These are phyloP conservation scores for human (Homo sapiens) DNA, from an alignment of 2,113 vertebrate species.

Conservation along the genomic window GRCh38 chr13:69151501-69152000, in stretches of 20 bases:
- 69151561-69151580: neutral
- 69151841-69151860: neutral
- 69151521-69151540: neutral
- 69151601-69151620: too few relatives aligned
- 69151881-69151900: neutral
- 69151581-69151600: too few relatives aligned
- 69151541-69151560: neutral
- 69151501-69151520: neutral
- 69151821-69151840: too few relatives aligned
- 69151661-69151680: too few relatives aligned
- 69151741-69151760: neutral
- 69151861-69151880: neutral
- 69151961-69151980: neutral
- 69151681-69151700: too few relatives aligned
- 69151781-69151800: neutral
- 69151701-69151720: too few relatives aligned
- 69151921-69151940: neutral
- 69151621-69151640: too few relatives aligned
- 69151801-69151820: too few relatives aligned
- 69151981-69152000: neutral
- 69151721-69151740: too few relatives aligned
- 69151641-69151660: too few relatives aligned
- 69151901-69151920: neutral
- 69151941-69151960: neutral
- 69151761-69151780: neutral